Base-by-base conservation (phyloP, 2,797 vertebrate species). In the Australoheros facetus region DNA sequence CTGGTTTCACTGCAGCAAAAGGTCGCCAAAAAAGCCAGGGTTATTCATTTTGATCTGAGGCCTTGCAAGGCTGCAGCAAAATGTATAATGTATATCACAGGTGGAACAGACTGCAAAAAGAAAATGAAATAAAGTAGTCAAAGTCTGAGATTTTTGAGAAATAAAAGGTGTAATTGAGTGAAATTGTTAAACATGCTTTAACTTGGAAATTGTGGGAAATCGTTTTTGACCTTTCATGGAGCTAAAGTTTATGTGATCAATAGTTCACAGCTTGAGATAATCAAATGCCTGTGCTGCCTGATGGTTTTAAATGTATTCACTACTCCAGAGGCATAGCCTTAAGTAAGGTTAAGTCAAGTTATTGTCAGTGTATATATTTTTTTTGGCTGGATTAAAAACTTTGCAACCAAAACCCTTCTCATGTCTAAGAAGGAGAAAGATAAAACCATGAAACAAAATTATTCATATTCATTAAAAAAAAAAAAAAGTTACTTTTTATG, bases 211-310 rank as follows among this genome's bases (percentile, higher is more conserved):
- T 3, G 23, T 69, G 26, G 2, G 17, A 12, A 56, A 45, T 62
- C 14, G 72, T 66, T 77, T 84, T 66, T 80, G 64, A 66, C 55
- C 73, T 21, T 54, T 53, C 34, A 4, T 60, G 37, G 4, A 71
- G 48, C 78, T 75, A 71, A 72, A 83, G 32, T 53, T 77, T 69
- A 72, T 5, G 51, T 34, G 53, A 79, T 82, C 72, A 80, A 73
- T 79, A 85, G 79, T 86, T 91, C 39, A 60, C 76, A 78, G 58
- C 59, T 82, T 79, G 56, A 81, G 45, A 77, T 78, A 58, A 80
- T 85, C 69, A 80, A 73, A 72, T 69, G 4, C 54, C 39, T 16
- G 8, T 16, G 32, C 55, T 48, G 3, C 62, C 62, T 59, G 53
- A 39, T 75, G 59, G 60, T 74, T 82, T 75, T 82, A 58, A 69